Conservation (phyloP, 2,888 invertebrate species). For the Aphidius colemani region DNA sequence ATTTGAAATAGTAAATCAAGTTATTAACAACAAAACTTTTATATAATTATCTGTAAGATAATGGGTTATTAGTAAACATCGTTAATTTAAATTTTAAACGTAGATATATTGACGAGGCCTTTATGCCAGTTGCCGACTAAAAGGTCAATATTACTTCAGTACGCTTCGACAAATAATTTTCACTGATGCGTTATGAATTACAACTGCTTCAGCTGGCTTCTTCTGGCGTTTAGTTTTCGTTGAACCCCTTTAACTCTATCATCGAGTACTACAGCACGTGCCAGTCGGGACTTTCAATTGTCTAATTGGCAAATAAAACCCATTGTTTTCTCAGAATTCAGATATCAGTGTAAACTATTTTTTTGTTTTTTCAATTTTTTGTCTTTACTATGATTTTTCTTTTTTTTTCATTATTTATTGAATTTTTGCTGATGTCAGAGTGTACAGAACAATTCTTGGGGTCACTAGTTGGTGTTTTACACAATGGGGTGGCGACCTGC, state of each 20-base stretch:
- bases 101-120: slow-evolving; percentile 40
- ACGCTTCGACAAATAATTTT: slow-evolving; percentile 53
- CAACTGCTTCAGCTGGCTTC: slow-evolving; percentile 34
- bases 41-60: slow-evolving; percentile 24
- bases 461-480: slow-evolving; percentile 1
- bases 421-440: slow-evolving; percentile 8
- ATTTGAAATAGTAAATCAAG: not conserved
- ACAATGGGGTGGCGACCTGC: slow-evolving; percentile 11
- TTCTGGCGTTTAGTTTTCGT: slow-evolving; percentile 33
- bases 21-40: not conserved
- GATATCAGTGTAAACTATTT: slow-evolving; percentile 18
- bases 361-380: slow-evolving; percentile 10
- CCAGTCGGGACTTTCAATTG: slow-evolving; percentile 43
- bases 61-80: slow-evolving; percentile 56
- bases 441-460: slow-evolving; percentile 1
- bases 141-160: slow-evolving; percentile 57
- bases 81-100: slow-evolving; percentile 56
- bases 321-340: slow-evolving; percentile 43
- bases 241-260: slow-evolving; percentile 30
- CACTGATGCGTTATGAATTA: slow-evolving; percentile 54
- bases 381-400: not conserved
- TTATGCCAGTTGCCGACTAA: slow-evolving; percentile 45
- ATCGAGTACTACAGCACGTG: slow-evolving; percentile 30
- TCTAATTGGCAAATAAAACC: slow-evolving; percentile 58
- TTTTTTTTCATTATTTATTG: slow-evolving; percentile 10